phyloP scores from a whole-genome alignment of 2,888 invertebrate genomes.

The Miltochrista miniata region DNA sequence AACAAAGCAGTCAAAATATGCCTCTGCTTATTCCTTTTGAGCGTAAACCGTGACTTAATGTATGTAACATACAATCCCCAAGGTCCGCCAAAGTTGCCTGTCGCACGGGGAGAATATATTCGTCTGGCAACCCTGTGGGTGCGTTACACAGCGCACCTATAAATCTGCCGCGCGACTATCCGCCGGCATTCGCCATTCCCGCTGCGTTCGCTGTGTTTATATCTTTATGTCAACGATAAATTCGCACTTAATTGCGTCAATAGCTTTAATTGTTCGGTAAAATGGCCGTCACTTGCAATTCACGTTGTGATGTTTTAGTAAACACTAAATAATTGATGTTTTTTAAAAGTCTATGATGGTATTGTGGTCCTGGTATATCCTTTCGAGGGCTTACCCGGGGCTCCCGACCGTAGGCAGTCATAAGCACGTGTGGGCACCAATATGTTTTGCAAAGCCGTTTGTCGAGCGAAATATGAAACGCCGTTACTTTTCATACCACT shows the following conservation, averaged over 20 bases:
- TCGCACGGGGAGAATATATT: conserved; percentile 10
- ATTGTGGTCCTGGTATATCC: no score
- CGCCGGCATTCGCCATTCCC: conserved; percentile 26
- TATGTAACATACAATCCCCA: neutral
- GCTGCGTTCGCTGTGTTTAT: conserved; percentile 43
- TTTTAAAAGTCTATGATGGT: no score
- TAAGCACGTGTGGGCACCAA: no score
- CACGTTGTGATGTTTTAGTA: neutral
- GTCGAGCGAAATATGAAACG: no score
- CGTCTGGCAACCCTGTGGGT: conserved; percentile 13
- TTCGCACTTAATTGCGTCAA: conserved; percentile 43
- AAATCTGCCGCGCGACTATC: conserved; percentile 37
- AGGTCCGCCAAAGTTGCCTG: conserved; percentile 1
- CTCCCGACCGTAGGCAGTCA: no score
- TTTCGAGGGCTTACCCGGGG: no score
- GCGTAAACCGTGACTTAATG: no score
- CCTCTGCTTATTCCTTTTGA: no score
- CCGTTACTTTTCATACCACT: no score
- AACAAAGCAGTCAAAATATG: no score
- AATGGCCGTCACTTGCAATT: conserved; percentile 1
- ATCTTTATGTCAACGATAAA: conserved; percentile 36
- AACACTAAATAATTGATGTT: no score
- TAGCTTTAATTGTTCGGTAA: conserved; percentile 26
- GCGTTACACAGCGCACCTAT: conserved; percentile 22
- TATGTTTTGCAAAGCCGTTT: no score